Evolutionary conservation across 2,113 vertebrate species (phyloP), one percentile per base, ranked within the genome.

Genomic region (Cryptotis parvus): DNA sequence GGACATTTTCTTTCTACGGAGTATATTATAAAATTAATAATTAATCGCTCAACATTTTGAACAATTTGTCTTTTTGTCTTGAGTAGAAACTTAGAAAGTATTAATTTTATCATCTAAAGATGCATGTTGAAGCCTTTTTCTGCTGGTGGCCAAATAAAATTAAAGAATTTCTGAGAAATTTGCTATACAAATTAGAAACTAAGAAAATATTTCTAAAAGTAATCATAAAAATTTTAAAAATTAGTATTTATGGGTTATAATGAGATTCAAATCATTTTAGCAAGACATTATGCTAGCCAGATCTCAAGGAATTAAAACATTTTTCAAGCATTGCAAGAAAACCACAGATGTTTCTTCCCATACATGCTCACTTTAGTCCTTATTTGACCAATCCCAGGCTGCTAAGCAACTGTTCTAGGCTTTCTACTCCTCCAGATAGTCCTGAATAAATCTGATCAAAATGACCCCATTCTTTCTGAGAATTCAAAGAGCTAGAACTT

Each of bases 101-200:
- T 43, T 84, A 63, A 15, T 72, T 78, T 73, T 52, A 65, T 41
- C 61, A 76, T 33, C 16, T 65, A 15, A 5, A 70, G 45, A 72
- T 65, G 18, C 2, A 61, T 33, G 61, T 63, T 92, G 24, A 93
- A 78, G 20, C n/a, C 69, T 65, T 84, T 74, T 84, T 24, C n/a
- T 5, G 39, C 83, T 58, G 77, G 29, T 78, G 16, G 22, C 14
- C 33, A 84, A 72, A 49, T 75, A 72, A 58, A 49, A 39, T 39
- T 78, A 1, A 9, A 77, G 52, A 84, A 77, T 52, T 3, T 39
- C 14, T 37, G 20, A 61, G 63, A 43, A 80, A 39, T 69, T 58
- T 66, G 39, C 24, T 70, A 24, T 22, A 3, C 45, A 20, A 84
- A 84, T 52, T 33, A 84, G 5, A 70, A 70, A 35, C 76, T 35